These are phyloP conservation scores for Deilephila elpenor DNA, from an alignment of 2,888 invertebrate species.

Conservation along the genomic window DNA sequence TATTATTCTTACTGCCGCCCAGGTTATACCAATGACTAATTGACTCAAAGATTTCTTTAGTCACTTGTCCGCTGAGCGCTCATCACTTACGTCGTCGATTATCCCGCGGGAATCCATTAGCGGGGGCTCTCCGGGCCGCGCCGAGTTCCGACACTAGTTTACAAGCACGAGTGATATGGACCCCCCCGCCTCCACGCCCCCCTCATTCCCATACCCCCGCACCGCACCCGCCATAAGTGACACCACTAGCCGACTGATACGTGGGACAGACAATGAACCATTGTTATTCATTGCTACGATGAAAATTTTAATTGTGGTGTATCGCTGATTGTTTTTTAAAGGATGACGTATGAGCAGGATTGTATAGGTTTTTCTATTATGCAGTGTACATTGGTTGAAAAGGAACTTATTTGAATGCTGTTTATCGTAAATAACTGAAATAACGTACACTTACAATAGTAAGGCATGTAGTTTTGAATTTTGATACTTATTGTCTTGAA, in stretches of 20 bases:
- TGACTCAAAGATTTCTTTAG: too few species aligned
- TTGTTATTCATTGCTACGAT: conserved; percentile 1
- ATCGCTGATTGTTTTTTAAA: conserved; percentile 6
- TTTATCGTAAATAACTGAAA: not conserved
- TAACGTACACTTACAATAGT: too few species aligned
- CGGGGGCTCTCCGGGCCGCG: conserved; percentile 37
- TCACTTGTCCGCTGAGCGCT: not conserved
- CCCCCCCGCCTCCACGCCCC: not conserved
- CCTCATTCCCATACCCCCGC: not conserved
- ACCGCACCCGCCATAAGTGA: not conserved
- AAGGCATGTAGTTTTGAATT: too few species aligned
- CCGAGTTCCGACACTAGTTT: conserved; percentile 43
- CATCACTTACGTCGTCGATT: conserved; percentile 8
- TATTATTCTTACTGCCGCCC: too few species aligned
- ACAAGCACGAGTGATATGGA: conserved; percentile 35
- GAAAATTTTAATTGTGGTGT: not conserved
- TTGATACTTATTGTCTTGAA: too few species aligned
- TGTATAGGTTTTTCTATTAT: too few species aligned
- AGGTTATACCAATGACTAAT: not conserved
- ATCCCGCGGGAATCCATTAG: conserved; percentile 49
- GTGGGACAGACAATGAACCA: not conserved
- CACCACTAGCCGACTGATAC: conserved; percentile 2
- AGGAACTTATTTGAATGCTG: not conserved
- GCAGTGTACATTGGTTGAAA: not conserved
- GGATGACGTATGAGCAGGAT: not conserved